Base-by-base conservation (phyloP, 1,140 invertebrate genomes). In the Ctenoplectra terminalis region DNA sequence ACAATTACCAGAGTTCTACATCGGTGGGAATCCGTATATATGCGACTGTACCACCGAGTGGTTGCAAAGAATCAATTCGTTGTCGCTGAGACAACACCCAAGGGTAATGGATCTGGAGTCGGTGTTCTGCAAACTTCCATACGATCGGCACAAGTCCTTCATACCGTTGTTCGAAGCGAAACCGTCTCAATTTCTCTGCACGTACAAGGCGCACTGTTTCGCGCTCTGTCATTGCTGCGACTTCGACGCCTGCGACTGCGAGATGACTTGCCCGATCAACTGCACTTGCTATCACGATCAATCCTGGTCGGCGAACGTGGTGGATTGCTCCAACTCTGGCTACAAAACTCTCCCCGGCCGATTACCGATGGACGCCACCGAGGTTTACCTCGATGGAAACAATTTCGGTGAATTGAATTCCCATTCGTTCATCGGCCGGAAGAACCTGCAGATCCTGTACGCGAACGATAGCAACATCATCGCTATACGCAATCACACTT, bases 1-100 rank as follows among this genome's bases (percentile, higher is more conserved):
- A 66, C 93, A 95, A 20, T 92, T 97, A 64, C 97, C 97, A 0
- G 96, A 98, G 89, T 98, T 98, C 92, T 97, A 97, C 91, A 95
- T 98, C 54, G 97, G 97, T 29, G 96, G 96, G 31, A 98, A 98
- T 94, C 97, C 97, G n/a, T 98, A 98, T 90, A 95, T 96, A 80
- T 98, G 97, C 92, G 97, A 98, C 91, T 97, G 97, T 90, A 96
- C 96, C 77, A 97, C 97, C 95, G 97, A 98, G 93, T 98, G 97
- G 97, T 94, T 98, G 81, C 96, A 98, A 87, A 93, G 97, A 58
- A 97, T 98, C 86, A 97, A 98, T 93, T 95, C 95, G 48, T 90
- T 96, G 79, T 94, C 95, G 76, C 93, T 96, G 9, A 93, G 96
- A 50, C 96, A 97, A 89, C 97, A 98, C 93, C 97, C 97, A 1